phyloP scores from a whole-genome alignment of 2,113 vertebrate genomes.

The Triplophysa tibetana region DNA sequence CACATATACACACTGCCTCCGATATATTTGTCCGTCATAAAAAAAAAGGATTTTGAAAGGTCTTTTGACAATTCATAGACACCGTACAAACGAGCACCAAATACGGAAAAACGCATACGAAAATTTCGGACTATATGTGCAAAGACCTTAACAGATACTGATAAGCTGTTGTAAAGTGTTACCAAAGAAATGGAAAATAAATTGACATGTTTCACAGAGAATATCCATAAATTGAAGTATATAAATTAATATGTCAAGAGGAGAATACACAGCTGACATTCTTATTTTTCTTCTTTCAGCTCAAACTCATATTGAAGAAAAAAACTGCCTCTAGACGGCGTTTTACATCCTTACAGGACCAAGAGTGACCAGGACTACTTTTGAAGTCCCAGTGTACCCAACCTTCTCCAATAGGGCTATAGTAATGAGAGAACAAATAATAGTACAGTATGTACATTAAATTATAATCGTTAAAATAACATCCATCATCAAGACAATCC shows the following conservation, averaged over 20 bases:
- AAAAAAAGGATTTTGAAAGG: too few species aligned
- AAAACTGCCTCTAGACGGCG: conserved; percentile 76
- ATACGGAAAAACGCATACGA: too few species aligned
- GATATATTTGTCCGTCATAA: too few species aligned
- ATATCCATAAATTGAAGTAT: too few species aligned
- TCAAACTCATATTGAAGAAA: conserved; percentile 85
- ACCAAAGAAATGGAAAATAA: too few species aligned
- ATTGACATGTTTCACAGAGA: too few species aligned
- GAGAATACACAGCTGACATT: neutral
- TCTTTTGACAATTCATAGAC: too few species aligned
- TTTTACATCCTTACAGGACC: conserved; percentile 79
- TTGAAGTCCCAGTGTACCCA: conserved; percentile 61
- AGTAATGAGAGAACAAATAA: neutral
- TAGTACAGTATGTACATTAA: neutral
- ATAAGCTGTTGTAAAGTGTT: too few species aligned
- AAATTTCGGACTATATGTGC: too few species aligned
- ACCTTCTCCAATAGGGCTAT: conserved; percentile 44
- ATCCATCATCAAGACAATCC: neutral
- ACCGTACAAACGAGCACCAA: too few species aligned
- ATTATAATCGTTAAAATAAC: neutral
- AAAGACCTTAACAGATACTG: too few species aligned
- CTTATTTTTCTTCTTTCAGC: conserved; percentile 64
- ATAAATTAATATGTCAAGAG: neutral
- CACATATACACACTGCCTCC: too few species aligned
- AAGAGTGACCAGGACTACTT: conserved; percentile 75